Evolutionary conservation across 53 echinoderm and acorn worm genomes (phyloP).

Genomic region (Mesocentrotus franciscanus): DNA sequence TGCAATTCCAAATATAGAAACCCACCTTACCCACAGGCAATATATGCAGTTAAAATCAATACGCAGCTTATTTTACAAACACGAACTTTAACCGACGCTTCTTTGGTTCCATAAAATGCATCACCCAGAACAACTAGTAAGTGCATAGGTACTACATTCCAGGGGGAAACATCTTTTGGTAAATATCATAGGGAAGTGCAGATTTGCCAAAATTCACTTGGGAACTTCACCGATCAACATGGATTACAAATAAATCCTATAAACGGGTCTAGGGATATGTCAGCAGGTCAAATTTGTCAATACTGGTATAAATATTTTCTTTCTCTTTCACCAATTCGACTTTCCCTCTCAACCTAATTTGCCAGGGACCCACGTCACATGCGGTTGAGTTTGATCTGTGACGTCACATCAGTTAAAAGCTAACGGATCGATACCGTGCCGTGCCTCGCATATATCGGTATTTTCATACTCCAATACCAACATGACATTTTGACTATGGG

Average conservation of each 20-base stretch:
- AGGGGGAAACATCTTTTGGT: neutral
- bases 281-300: slow-evolving; percentile 1
- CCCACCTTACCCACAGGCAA: too few species aligned
- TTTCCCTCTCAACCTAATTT: neutral
- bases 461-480: slow-evolving; percentile 2
- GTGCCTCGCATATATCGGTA: slow-evolving; percentile 31
- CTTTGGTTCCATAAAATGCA: neutral
- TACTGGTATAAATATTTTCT: slow-evolving; percentile 26
- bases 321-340: neutral
- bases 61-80: neutral
- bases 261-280: neutral
- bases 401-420: slow-evolving; percentile 32
- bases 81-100: neutral
- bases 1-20: too few species aligned
- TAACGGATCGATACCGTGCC: neutral
- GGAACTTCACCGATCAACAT: neutral
- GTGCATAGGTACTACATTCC: neutral
- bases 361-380: slow-evolving; percentile 27
- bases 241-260: slow-evolving; percentile 5
- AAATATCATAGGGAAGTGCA: neutral
- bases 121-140: neutral
- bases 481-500: slow-evolving; percentile 42
- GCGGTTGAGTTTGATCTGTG: slow-evolving; percentile 3
- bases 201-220: neutral
- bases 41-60: too few species aligned